Evolutionary conservation across 1,140 invertebrate genomes (phyloP).

Genomic region (Physella acuta): DNA sequence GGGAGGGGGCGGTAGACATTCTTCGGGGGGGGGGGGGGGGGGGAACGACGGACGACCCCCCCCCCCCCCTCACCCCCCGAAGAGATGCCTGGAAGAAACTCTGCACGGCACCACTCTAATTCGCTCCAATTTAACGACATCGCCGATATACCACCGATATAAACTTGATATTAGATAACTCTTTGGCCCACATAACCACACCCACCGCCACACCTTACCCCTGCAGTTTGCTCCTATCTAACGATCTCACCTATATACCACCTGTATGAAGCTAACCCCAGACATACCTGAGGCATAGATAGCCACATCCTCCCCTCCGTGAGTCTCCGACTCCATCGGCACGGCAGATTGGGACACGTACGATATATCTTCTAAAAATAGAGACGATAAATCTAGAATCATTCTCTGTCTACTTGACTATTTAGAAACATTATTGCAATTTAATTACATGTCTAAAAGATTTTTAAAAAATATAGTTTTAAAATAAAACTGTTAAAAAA

Average conservation of each 20-base stretch:
- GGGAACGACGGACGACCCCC: not conserved
- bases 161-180: not conserved
- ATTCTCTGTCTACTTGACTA: too few relatives aligned
- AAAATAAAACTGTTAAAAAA: too few relatives aligned
- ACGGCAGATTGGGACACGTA: not conserved
- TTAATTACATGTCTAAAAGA: too few relatives aligned
- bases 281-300: not conserved
- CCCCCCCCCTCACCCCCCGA: too few relatives aligned
- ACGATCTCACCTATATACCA: not conserved
- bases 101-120: not conserved
- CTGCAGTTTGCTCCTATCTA: not conserved
- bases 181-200: not conserved
- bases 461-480: too few relatives aligned
- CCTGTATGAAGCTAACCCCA: not conserved
- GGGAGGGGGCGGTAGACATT: too few relatives aligned
- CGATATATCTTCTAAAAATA: too few relatives aligned
- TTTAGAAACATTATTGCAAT: too few relatives aligned
- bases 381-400: too few relatives aligned
- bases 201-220: not conserved
- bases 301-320: slow-evolving; percentile 7
- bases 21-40: too few relatives aligned
- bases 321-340: not conserved
- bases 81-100: too few relatives aligned
- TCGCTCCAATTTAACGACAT: not conserved
- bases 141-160: not conserved